A percentile compares a stretch with the other conserved stretches of the same genome.
These are phyloP conservation scores for Myrmecobius fasciatus DNA, from an alignment of 2,113 vertebrate species.

Conservation along the genomic window DNA sequence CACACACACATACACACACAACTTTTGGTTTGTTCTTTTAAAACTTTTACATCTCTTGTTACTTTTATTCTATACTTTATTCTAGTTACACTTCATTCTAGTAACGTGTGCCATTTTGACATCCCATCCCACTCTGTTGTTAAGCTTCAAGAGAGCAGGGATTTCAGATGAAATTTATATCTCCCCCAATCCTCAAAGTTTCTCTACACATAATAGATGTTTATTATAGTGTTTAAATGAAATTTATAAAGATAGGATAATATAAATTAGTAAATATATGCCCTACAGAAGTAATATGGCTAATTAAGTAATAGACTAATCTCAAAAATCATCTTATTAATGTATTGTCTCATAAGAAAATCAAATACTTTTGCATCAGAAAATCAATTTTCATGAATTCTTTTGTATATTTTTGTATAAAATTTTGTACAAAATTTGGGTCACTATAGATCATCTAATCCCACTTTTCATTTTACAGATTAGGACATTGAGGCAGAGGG, in stretches of 20 bases:
- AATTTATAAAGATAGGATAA: background rate
- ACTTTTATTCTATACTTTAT: background rate
- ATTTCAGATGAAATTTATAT: background rate
- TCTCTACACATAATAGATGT: background rate
- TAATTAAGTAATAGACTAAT: background rate
- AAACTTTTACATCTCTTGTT: background rate
- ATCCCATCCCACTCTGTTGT: background rate
- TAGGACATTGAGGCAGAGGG: background rate
- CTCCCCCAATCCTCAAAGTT: background rate
- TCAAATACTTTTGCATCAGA: background rate
- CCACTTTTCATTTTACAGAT: background rate
- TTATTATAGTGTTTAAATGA: background rate
- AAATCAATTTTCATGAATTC: conserved; percentile 34
- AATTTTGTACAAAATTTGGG: too few species aligned
- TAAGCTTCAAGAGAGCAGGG: background rate
- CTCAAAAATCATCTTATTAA: background rate
- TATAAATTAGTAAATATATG: background rate
- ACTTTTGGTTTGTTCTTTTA: background rate
- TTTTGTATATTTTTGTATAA: too few species aligned
- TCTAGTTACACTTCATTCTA: background rate
- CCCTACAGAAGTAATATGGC: background rate
- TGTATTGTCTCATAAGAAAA: background rate
- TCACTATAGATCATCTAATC: background rate
- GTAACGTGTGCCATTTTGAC: background rate
- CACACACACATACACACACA: background rate